Evolutionary conservation across 2,888 invertebrate genomes (phyloP).

Genomic region (Dilophus febrilis): DNA sequence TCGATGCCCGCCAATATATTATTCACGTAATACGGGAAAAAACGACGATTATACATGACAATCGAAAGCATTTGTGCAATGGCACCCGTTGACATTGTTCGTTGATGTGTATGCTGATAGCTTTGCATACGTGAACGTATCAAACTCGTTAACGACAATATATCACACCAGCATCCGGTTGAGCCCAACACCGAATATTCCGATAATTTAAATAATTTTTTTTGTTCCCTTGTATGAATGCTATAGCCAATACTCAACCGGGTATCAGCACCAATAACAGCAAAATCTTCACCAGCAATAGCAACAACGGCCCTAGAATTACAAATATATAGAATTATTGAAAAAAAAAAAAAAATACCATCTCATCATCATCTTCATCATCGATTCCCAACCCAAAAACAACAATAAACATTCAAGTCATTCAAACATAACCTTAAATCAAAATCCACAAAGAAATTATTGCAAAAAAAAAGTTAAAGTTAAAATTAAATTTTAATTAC

Average conservation of each 20-base stretch:
- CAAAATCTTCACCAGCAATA: slow-evolving; percentile 89
- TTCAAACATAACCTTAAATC: too few relatives aligned
- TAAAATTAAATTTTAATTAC: slow-evolving; percentile 29
- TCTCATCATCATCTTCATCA: too few relatives aligned
- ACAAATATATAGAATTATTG: not conserved
- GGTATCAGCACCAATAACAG: slow-evolving; percentile 88
- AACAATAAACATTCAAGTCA: too few relatives aligned
- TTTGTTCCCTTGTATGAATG: slow-evolving; percentile 76
- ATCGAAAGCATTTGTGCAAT: slow-evolving; percentile 92
- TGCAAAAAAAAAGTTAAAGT: too few relatives aligned
- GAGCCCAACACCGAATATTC: slow-evolving; percentile 78
- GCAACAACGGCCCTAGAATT: slow-evolving; percentile 66
- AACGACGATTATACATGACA: slow-evolving; percentile 87
- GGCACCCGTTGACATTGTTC: slow-evolving; percentile 80
- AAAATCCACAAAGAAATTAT: too few relatives aligned
- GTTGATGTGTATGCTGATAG: slow-evolving; percentile 88
- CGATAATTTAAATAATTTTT: slow-evolving; percentile 72
- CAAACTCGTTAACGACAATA: slow-evolving; percentile 71
- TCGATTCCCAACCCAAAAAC: not conserved
- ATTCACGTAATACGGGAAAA: slow-evolving; percentile 96
- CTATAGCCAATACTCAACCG: slow-evolving; percentile 81
- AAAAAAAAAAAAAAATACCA: not conserved
- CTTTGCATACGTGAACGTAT: slow-evolving; percentile 80
- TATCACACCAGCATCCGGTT: slow-evolving; percentile 96
- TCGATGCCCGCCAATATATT: slow-evolving; percentile 91